Percentiles rank a stretch among this genome's conserved stretches.
Conservation (phyloP, 2,113 vertebrate genomes). For the Platichthys flesus region DNA sequence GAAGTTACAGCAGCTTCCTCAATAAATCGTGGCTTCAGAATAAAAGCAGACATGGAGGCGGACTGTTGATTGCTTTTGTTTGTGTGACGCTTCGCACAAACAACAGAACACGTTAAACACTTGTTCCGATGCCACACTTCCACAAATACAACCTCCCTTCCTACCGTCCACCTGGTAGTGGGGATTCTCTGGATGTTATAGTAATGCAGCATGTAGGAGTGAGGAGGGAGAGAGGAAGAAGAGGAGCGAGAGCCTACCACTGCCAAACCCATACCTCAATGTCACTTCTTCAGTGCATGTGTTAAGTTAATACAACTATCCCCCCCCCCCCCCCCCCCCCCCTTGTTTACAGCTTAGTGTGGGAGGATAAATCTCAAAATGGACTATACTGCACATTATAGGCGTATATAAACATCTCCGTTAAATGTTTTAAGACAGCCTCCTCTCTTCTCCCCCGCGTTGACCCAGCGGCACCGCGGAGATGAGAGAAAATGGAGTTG, state of each 20-base stretch:
- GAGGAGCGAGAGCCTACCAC: neutral
- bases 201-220: neutral
- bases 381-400: slow-evolving; percentile 36
- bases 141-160: no score
- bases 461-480: slow-evolving; percentile 23
- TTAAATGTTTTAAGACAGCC: slow-evolving; percentile 12
- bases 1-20: no score
- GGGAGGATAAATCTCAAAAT: slow-evolving; percentile 51
- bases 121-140: no score
- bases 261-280: slow-evolving; percentile 47
- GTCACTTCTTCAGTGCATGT: slow-evolving; percentile 47
- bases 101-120: no score
- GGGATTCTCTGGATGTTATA: neutral
- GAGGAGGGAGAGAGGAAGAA: slow-evolving; percentile 20
- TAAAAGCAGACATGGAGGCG: no score
- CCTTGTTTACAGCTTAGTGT: slow-evolving; percentile 41
- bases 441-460: neutral
- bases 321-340: neutral
- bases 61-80: no score
- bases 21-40: no score
- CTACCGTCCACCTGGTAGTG: no score
- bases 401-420: slow-evolving; percentile 33
- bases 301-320: slow-evolving; percentile 23
- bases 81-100: no score
- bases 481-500: slow-evolving; percentile 39